A percentile compares a stretch with the other conserved stretches of the same genome.
These are phyloP conservation scores for Psophia crepitans DNA, from an alignment of 2,113 vertebrate species.

Conservation along the genomic window DNA sequence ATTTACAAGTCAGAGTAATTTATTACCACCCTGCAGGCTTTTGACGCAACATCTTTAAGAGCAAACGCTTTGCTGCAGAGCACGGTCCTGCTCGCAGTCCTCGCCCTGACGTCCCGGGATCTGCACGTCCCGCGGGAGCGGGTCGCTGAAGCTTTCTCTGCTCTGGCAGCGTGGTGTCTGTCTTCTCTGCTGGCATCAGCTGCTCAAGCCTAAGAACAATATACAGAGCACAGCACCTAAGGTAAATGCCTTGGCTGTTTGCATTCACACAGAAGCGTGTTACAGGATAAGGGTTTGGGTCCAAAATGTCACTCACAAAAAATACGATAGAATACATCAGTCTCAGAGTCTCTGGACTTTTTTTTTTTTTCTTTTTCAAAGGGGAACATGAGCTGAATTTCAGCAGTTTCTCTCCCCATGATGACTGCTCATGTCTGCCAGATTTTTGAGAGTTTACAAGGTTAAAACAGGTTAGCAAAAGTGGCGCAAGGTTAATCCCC, in stretches of 20 bases:
- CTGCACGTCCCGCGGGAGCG: fast-evolving
- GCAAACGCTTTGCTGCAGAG: neutral
- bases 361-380: neutral
- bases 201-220: neutral
- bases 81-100: neutral
- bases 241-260: neutral
- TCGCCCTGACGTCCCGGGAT: neutral
- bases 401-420: neutral
- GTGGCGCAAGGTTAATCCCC: neutral
- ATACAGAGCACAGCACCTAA: neutral
- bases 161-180: neutral
- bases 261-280: neutral
- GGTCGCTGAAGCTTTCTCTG: neutral
- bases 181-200: neutral
- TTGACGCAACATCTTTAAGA: neutral
- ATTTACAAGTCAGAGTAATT: neutral
- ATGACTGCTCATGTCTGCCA: neutral
- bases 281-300: neutral
- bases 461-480: neutral
- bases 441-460: neutral
- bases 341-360: neutral
- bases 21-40: neutral
- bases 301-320: neutral
- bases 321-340: neutral
- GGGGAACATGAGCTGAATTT: neutral